Evolutionary conservation across 1,140 invertebrate species (phyloP).

Genomic region (Diorhabda carinulata): DNA sequence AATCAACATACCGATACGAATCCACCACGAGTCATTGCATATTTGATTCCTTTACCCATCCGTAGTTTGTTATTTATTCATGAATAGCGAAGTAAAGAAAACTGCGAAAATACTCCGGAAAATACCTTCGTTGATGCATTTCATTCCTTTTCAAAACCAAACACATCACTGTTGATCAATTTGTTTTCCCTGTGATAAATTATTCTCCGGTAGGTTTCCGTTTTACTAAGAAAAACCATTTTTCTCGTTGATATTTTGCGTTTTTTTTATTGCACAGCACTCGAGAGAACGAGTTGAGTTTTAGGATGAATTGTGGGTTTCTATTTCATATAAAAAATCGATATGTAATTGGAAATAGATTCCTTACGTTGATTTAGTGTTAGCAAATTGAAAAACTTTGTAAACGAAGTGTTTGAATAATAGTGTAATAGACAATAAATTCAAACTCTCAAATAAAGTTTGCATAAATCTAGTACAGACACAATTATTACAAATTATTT

Average conservation of each 20-base stretch:
- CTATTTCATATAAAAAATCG: too few relatives aligned
- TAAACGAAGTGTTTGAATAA: too few relatives aligned
- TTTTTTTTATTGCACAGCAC: not conserved
- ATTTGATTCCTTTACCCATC: not conserved
- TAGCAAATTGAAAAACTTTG: too few relatives aligned
- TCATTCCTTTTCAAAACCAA: conserved; percentile 2
- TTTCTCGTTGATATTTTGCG: not conserved
- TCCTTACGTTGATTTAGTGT: too few relatives aligned
- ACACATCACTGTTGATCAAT: conserved; percentile 2
- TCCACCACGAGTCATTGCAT: not conserved
- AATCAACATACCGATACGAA: not conserved
- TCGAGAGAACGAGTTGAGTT: not conserved
- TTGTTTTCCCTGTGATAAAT: conserved; percentile 2
- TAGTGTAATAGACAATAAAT: too few relatives aligned
- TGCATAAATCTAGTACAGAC: too few relatives aligned
- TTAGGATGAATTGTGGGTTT: not conserved
- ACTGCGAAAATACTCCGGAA: not conserved
- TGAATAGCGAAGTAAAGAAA: not conserved
- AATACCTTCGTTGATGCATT: not conserved
- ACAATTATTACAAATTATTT: too few relatives aligned
- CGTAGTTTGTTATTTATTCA: not conserved
- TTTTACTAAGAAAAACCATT: conserved; percentile 1
- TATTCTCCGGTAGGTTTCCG: not conserved
- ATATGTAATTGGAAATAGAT: too few relatives aligned
- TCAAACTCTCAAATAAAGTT: too few relatives aligned